Conservation (phyloP, 2,888 invertebrate genomes). For the Artemia sinica region DNA sequence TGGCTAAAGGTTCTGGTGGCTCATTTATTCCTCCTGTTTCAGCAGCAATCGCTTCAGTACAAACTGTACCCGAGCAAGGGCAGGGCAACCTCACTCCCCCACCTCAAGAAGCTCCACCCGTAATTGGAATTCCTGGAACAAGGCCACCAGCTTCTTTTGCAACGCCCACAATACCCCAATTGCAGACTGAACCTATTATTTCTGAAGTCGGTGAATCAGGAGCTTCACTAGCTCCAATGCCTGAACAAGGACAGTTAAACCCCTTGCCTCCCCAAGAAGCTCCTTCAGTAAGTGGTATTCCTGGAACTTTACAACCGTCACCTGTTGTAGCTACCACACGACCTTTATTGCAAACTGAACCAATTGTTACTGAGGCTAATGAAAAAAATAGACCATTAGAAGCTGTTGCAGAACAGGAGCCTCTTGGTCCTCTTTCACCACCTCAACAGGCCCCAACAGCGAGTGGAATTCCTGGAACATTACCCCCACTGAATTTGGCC, state of each 20-base stretch:
- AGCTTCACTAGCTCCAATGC: not conserved
- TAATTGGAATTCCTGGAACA: constrained; percentile 8
- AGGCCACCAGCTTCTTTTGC: not conserved
- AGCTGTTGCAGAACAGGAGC: not conserved
- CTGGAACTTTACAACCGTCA: not conserved
- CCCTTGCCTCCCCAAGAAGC: not conserved
- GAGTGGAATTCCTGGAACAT: not conserved
- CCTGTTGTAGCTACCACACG: not conserved
- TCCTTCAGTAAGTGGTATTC: constrained; percentile 4
- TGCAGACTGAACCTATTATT: not conserved
- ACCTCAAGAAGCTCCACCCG: constrained; percentile 13
- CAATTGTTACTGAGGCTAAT: not conserved
- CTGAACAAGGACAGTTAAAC: not conserved
- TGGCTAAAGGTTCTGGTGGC: not conserved
- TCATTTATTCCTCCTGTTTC: not conserved
- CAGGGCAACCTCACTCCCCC: too few relatives aligned
- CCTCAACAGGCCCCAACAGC: not conserved
- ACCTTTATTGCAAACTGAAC: not conserved
- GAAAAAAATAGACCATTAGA: not conserved
- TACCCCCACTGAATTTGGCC: not conserved
- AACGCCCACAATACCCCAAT: constrained; percentile 1
- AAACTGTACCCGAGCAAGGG: not conserved
- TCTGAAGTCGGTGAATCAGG: not conserved
- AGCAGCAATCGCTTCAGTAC: not conserved
- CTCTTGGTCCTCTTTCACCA: not conserved